phyloP scores from a whole-genome alignment of 1,140 invertebrate genomes.

The Ostrea edulis region DNA sequence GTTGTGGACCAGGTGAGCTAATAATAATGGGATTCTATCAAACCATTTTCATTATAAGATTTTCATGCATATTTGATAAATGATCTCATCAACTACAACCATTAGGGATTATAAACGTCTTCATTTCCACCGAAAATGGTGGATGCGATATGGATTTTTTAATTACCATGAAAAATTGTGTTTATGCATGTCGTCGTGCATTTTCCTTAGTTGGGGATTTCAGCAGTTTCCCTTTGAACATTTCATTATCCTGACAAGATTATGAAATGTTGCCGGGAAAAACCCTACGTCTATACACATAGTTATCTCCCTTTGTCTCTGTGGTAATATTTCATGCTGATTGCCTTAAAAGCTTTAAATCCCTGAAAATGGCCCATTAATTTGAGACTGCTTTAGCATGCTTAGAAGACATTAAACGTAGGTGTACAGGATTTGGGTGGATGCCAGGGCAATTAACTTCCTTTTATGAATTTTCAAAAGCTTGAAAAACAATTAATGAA shows the following conservation, averaged over 20 bases:
- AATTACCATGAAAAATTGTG: background rate
- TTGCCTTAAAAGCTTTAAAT: constrained; percentile 1
- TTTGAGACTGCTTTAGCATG: background rate
- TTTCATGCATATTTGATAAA: constrained; percentile 20
- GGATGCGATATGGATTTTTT: background rate
- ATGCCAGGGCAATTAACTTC: background rate
- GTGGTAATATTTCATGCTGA: background rate
- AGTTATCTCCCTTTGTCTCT: background rate
- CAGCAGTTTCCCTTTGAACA: background rate
- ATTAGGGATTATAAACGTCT: background rate
- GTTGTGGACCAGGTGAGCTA: background rate
- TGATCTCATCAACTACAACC: background rate
- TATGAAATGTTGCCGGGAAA: background rate
- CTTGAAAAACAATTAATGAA: background rate
- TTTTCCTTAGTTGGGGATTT: background rate
- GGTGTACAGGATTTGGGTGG: background rate
- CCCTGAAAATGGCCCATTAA: background rate
- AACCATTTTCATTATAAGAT: background rate
- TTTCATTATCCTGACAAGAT: background rate
- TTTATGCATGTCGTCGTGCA: background rate
- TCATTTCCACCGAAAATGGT: background rate
- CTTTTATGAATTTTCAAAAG: constrained; percentile 8
- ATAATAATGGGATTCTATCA: background rate
- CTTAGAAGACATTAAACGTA: background rate
- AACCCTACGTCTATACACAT: background rate